Conservation (phyloP, 2,113 vertebrate species). For the Pluvianellus socialis region DNA sequence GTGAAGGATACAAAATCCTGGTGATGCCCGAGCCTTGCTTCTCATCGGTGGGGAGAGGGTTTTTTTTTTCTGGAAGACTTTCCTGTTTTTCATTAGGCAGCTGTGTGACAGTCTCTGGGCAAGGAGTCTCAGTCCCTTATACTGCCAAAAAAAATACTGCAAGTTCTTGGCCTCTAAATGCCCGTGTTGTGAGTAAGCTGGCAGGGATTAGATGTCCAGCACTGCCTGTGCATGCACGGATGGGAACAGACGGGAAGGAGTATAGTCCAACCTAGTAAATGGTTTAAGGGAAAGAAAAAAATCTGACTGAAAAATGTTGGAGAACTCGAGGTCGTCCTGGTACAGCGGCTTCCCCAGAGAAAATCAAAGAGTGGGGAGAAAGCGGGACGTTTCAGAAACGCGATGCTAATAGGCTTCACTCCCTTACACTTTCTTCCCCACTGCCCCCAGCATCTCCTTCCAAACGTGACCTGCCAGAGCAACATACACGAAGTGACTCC, state of each 20-base stretch:
- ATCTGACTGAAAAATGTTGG: neutral
- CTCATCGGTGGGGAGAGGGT: neutral
- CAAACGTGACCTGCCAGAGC: neutral
- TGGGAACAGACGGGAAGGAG: neutral
- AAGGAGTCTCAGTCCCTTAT: neutral
- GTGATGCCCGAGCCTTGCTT: neutral
- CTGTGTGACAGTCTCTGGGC: neutral
- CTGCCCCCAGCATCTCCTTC: neutral
- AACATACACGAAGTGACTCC: neutral
- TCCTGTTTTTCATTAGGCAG: conserved; percentile 26
- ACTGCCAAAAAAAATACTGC: neutral
- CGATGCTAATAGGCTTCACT: neutral
- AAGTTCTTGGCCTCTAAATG: conserved; percentile 15
- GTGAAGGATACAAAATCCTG: neutral
- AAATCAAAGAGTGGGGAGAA: neutral
- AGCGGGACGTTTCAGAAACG: neutral
- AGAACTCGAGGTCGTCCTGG: neutral
- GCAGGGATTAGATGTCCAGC: neutral
- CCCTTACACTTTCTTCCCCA: neutral
- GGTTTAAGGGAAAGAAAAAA: neutral
- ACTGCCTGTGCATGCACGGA: neutral
- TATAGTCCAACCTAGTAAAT: neutral
- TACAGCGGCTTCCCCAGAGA: neutral
- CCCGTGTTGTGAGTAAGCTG: conserved; percentile 17
- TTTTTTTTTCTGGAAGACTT: neutral